Percentiles rank a stretch among this genome's conserved stretches.
These are phyloP conservation scores for Conus canariensis DNA, from an alignment of 2,888 invertebrate species.

Conservation along the genomic window DNA sequence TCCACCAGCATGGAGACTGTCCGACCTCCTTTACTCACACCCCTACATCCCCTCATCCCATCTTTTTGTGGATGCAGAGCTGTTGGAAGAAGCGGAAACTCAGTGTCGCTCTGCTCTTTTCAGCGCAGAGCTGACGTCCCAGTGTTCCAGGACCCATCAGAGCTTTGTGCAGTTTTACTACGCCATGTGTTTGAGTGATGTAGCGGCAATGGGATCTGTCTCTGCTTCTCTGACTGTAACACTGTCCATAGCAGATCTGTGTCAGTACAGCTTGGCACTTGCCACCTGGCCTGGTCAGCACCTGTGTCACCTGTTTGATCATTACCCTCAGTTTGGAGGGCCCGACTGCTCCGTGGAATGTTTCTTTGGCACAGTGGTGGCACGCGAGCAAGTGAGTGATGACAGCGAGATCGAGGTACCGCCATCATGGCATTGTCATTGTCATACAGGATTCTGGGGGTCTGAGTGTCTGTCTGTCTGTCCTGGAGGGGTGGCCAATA, in stretches of 20 bases:
- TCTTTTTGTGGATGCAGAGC: conserved; percentile 36
- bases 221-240: conserved; percentile 45
- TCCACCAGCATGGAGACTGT: conserved; percentile 49
- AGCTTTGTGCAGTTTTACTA: conserved; percentile 50
- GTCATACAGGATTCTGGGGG: conserved; percentile 62
- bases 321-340: conserved; percentile 56
- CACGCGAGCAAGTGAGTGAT: neutral
- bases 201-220: conserved; percentile 46
- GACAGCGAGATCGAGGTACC: neutral
- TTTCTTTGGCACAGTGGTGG: conserved; percentile 26
- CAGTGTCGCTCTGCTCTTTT: conserved; percentile 46
- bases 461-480: conserved; percentile 55
- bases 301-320: conserved; percentile 55
- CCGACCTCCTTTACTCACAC: conserved; percentile 40
- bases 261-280: conserved; percentile 40
- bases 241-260: conserved; percentile 54
- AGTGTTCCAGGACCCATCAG: conserved; percentile 28
- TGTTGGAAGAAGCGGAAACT: conserved; percentile 40
- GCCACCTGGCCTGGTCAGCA: conserved; percentile 54
- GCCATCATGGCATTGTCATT: conserved; percentile 47
- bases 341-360: conserved; percentile 53
- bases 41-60: conserved; percentile 41
- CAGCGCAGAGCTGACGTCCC: conserved; percentile 29
- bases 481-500: conserved; percentile 57
- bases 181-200: conserved; percentile 57